Base-by-base conservation (phyloP, 1,140 invertebrate genomes). In the Aphaenogaster ashmeadi region DNA sequence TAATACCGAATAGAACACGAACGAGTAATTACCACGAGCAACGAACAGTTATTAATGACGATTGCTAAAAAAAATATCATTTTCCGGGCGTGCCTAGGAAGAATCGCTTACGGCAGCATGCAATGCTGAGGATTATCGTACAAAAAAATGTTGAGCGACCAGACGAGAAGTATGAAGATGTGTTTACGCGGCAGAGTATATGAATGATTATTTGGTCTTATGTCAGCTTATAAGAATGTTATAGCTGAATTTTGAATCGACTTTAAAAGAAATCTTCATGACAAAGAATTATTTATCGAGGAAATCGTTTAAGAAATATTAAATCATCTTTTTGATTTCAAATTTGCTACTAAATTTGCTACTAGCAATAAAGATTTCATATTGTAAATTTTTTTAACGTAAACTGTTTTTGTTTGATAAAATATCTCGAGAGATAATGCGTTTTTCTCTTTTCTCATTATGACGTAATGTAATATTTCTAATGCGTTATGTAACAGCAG, bases 141-240 rank as follows among this genome's bases (percentile, higher is more conserved):
- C 33, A 18, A 41, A 67, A 67, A 58, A 83, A 11, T 38, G 8
- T 54, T 27, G 18, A 69, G 36, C 47, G 33, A 36, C 6, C 54
- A n/a, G 6, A 33, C 3, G 5, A 18, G n/a, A 56, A 21, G 1
- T 56, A 56, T 18, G 13, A 33, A 79, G 9, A 67, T 7, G 36
- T 81, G 21, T 74, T 83, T 58, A 38, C 18, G 36, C 21, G 11
- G n/a, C 33, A 83, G 27, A 27, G 36, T 69, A 64, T 50, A 81
- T n/a, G 1, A 83, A 60, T 3, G 3, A 71, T 21, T 72, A 81
- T 33, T 72, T 47, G 18, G 9, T 36, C 52, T 74, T 36, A 83
- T 72, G n/a, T 58, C 36, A 58, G 11, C 27, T 58, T 38, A 8
- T 52, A 69, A 41, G 21, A 18, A 15, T 69, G 7, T 67, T 44